phyloP scores from a whole-genome alignment of 2,797 vertebrate genomes.

The Bufotes viridis region DNA sequence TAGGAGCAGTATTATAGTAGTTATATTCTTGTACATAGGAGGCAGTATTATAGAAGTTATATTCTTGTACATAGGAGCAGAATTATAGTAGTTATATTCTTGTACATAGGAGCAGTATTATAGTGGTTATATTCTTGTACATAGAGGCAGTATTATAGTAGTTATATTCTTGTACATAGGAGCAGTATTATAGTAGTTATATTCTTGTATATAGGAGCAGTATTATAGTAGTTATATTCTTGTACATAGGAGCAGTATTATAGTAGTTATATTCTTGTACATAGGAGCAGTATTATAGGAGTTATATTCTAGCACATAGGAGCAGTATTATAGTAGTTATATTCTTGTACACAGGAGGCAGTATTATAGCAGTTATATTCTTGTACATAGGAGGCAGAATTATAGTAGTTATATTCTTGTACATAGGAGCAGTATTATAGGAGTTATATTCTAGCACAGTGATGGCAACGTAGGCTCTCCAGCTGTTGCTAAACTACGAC shows the following conservation, averaged over 20 bases:
- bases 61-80: conserved; percentile 7
- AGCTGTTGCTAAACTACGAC: too few relatives aligned
- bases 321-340: not conserved
- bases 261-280: not conserved
- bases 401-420: too few relatives aligned
- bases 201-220: not conserved
- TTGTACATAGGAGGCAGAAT: not conserved
- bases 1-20: conserved; percentile 11
- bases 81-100: conserved; percentile 11
- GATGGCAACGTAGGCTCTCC: too few relatives aligned
- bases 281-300: not conserved
- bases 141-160: conserved; percentile 7
- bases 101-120: not conserved
- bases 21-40: conserved; percentile 1
- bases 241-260: not conserved
- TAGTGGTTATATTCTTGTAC: not conserved
- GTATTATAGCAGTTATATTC: conserved; percentile 6
- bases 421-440: too few relatives aligned
- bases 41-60: not conserved
- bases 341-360: not conserved
- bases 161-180: not conserved
- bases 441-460: too few relatives aligned
- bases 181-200: not conserved
- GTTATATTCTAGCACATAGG: not conserved
- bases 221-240: conserved; percentile 4